phyloP scores from a whole-genome alignment of 92 coral and sea anemone genomes.

The Isaurus tuberculatus region DNA sequence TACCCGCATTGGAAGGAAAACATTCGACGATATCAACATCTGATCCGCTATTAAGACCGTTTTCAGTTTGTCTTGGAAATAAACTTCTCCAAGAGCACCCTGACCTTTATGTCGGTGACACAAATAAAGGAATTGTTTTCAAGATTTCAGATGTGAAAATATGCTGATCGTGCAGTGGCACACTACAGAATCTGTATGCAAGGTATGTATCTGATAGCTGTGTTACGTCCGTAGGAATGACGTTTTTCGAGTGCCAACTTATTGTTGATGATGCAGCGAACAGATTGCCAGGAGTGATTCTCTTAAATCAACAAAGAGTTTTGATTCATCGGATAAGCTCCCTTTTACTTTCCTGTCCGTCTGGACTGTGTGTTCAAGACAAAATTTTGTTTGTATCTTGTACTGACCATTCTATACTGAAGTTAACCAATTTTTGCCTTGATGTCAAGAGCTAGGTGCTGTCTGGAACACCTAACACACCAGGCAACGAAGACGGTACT shows the following conservation, averaged over 20 bases:
- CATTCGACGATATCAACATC: neutral
- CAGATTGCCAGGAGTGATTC: slow-evolving; percentile 25
- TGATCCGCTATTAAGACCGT: neutral
- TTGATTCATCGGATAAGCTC: slow-evolving; percentile 22
- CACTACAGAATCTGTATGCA: slow-evolving; percentile 29
- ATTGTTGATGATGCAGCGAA: slow-evolving; percentile 8
- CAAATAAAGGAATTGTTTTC: slow-evolving; percentile 38
- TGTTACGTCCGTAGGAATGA: slow-evolving; percentile 19
- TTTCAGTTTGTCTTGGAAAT: slow-evolving; percentile 13
- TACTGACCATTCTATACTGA: slow-evolving; percentile 30
- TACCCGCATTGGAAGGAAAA: neutral
- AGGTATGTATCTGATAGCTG: neutral
- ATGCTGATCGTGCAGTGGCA: neutral
- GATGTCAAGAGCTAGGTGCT: neutral
- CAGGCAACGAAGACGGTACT: slow-evolving; percentile 2
- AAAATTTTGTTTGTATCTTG: slow-evolving; percentile 36
- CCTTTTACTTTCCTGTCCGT: slow-evolving; percentile 37
- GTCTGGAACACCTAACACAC: slow-evolving; percentile 3
- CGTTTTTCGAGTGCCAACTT: slow-evolving; percentile 16
- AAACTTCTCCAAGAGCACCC: slow-evolving; percentile 27
- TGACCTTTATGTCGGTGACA: slow-evolving; percentile 51
- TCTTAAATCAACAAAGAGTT: slow-evolving; percentile 23
- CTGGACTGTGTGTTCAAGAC: slow-evolving; percentile 47
- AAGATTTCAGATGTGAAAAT: slow-evolving; percentile 38
- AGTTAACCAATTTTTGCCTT: slow-evolving; percentile 16